Base-by-base conservation (phyloP, 2,888 invertebrate species). In the Tortricodes alternella region DNA sequence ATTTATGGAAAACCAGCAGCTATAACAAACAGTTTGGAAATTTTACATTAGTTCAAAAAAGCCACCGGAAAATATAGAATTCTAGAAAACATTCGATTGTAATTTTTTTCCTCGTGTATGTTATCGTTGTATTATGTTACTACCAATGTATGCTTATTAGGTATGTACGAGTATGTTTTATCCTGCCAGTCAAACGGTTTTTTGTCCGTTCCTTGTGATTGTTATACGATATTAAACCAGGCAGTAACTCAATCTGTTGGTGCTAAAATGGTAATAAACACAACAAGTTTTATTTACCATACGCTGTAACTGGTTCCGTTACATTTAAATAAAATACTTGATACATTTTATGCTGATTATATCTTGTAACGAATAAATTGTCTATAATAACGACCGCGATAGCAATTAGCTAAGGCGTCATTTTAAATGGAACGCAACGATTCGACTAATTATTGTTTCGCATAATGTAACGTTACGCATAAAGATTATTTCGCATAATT, bases 271-370 rank as follows among this genome's bases (percentile, higher is more conserved):
- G 27, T 37, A 39, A 48, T 41, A 46, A 38, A 56, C 44, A 43
- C 44, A 53, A 46, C 56, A 23, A 29, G 56, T 56, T 56, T 4
- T 18, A 29, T 44, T 38, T 50, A 18, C 27, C 56, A 44, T 50
- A 56, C 9, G 29, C 37, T 44, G 16, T 29, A 38, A 43, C 21
- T 32, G 56, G 56, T 56, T 56, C 56, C 49, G 49, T 50, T 50
- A 50, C 8, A 13, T 37, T 52, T 37, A 43, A 50, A 49, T 37
- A 49, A 29, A 43, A 43, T 24, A 39, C 35, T 27, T 35, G 18
- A 53, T 44, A 29, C 48, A 41, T 2, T 21, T 55, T 43, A 44
- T 43, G 15, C 16, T 29, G 11, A 44, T 13, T 32, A 11, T 21
- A 21, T 41, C 24, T 41, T 24, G 34, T 34, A 27, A 6, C 18